These are phyloP conservation scores for Limnephilus auricula DNA, from an alignment of 2,888 invertebrate species.

Conservation along the genomic window DNA sequence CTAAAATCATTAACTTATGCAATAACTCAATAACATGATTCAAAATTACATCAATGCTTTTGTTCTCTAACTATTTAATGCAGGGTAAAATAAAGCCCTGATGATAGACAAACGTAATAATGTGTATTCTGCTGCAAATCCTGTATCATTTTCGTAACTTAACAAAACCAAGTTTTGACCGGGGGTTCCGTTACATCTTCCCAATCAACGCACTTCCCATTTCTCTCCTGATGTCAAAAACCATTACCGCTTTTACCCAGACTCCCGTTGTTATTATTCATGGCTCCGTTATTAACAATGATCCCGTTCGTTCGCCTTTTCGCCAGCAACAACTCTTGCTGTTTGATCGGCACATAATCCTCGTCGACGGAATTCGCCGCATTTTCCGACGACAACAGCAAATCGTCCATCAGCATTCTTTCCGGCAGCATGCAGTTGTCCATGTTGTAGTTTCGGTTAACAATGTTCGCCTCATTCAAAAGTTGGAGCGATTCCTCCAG, in stretches of 20 bases:
- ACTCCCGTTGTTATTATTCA: conserved; percentile 57
- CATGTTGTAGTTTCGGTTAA: conserved; percentile 68
- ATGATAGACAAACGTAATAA: neutral
- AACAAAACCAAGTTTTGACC: conserved; percentile 78
- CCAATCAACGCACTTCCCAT: conserved; percentile 71
- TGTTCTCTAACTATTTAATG: too few species aligned
- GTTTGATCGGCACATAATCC: conserved; percentile 73
- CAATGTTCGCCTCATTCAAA: conserved; percentile 75
- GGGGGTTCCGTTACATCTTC: conserved; percentile 72
- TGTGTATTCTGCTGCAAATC: neutral
- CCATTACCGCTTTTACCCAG: conserved; percentile 20
- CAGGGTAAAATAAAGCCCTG: too few species aligned
- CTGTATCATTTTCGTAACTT: neutral
- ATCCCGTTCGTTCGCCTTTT: conserved; percentile 48
- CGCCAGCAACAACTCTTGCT: conserved; percentile 62
- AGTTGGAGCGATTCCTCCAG: conserved; percentile 75
- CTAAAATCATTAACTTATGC: neutral
- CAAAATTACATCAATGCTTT: neutral
- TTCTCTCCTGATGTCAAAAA: conserved; percentile 55
- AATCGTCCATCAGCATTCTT: conserved; percentile 50
- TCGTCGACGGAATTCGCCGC: conserved; percentile 73
- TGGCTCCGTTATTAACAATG: conserved; percentile 48
- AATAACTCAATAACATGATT: neutral
- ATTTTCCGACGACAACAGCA: conserved; percentile 70
- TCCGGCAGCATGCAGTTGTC: conserved; percentile 60